These are phyloP conservation scores for Scalopus aquaticus DNA, from an alignment of 2,113 vertebrate genomes.

Conservation along the genomic window DNA sequence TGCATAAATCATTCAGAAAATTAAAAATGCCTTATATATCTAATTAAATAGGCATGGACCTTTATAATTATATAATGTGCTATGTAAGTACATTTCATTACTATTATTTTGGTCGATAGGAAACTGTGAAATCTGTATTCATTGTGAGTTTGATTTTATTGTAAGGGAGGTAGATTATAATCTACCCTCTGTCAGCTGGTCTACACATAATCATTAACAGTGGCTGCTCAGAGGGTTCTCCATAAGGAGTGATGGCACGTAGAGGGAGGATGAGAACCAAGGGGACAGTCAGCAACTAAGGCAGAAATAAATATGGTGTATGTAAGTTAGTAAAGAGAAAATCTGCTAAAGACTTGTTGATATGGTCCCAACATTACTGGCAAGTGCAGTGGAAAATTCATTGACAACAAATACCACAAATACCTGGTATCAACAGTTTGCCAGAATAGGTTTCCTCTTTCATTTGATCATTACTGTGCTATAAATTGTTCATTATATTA, in stretches of 20 bases:
- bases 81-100: neutral
- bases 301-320: neutral
- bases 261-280: conserved; percentile 8
- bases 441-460: neutral
- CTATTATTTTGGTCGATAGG: neutral
- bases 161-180: neutral
- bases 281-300: conserved; percentile 38
- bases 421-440: neutral
- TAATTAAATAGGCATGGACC: neutral
- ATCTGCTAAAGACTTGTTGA: neutral
- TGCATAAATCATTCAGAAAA: conserved; percentile 25
- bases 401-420: neutral
- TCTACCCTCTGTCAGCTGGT: neutral
- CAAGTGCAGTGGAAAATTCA: neutral
- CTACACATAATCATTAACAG: accelerated
- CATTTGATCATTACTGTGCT: neutral
- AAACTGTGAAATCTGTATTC: neutral
- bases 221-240: neutral
- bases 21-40: neutral
- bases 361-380: neutral
- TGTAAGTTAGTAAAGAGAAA: neutral
- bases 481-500: neutral
- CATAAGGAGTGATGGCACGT: neutral
- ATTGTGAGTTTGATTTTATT: neutral
- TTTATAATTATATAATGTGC: neutral